Conservation (phyloP, 2,888 invertebrate genomes). For the Calameuta pallipes region DNA sequence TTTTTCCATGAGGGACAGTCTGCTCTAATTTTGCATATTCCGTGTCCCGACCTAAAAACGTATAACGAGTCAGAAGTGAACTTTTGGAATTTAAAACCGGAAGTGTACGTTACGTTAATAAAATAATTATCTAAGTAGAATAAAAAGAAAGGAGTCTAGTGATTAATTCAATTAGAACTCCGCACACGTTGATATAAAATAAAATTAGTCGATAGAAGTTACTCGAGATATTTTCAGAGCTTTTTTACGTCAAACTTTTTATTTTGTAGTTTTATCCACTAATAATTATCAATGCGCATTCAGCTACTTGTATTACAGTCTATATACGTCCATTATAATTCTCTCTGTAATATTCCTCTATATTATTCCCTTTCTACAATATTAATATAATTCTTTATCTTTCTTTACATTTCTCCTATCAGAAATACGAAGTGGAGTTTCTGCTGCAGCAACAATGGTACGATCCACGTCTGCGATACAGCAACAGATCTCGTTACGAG, state of each 20-base stretch:
- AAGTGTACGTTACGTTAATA: not conserved
- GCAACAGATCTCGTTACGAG: constrained; percentile 88
- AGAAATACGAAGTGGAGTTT: constrained; percentile 98
- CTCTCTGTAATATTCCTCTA: not conserved
- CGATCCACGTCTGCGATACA: constrained; percentile 89
- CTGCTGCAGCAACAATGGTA: constrained; percentile 94
- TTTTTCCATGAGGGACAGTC: not conserved
- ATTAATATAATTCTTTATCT: not conserved
- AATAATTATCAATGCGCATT: not conserved
- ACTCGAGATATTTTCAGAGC: not conserved
- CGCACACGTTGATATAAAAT: not conserved
- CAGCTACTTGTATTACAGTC: not conserved
- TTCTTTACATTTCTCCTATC: not conserved
- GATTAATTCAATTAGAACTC: not conserved
- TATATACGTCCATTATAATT: not conserved
- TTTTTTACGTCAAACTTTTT: not conserved
- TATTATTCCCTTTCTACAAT: not conserved
- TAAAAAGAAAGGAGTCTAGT: not conserved
- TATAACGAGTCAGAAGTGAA: not conserved
- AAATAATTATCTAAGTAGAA: not conserved
- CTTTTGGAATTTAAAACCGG: not conserved
- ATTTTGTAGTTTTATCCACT: not conserved
- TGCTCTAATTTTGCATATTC: not conserved
- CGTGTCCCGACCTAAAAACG: not conserved
- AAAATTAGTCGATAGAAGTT: not conserved